Conservation (phyloP, 2,888 invertebrate species). For the Xestia sexstrigata region DNA sequence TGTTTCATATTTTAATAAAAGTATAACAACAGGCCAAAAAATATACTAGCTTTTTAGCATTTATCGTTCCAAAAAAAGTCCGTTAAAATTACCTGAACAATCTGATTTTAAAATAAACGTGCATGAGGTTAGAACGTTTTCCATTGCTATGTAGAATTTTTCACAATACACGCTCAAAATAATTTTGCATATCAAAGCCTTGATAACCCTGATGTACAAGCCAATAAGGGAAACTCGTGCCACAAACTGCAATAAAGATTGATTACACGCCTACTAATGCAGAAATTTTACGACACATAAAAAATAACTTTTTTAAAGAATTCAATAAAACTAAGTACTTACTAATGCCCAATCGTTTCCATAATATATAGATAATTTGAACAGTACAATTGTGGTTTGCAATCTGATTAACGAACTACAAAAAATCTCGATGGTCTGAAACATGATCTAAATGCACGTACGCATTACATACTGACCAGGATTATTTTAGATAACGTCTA, state of each 20-base stretch:
- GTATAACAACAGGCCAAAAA: too few species aligned
- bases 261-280: not conserved
- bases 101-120: slow-evolving; percentile 9
- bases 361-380: not conserved
- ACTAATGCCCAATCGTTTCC: not conserved
- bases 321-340: not conserved
- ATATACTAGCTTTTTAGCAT: not conserved
- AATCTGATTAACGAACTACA: not conserved
- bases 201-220: not conserved
- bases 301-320: not conserved
- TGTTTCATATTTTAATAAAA: too few species aligned
- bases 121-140: not conserved
- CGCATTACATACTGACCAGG: not conserved
- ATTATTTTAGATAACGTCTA: not conserved
- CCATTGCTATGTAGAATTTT: slow-evolving; percentile 12
- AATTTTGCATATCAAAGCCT: not conserved
- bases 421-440: not conserved
- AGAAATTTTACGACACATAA: not conserved
- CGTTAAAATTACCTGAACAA: slow-evolving; percentile 18
- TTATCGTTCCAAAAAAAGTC: not conserved
- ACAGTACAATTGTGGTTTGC: not conserved
- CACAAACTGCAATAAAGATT: not conserved
- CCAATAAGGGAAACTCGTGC: not conserved
- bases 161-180: slow-evolving; percentile 18
- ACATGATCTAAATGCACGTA: not conserved